Base-by-base conservation (phyloP, 2,113 vertebrate species). In the Chionis minor region DNA sequence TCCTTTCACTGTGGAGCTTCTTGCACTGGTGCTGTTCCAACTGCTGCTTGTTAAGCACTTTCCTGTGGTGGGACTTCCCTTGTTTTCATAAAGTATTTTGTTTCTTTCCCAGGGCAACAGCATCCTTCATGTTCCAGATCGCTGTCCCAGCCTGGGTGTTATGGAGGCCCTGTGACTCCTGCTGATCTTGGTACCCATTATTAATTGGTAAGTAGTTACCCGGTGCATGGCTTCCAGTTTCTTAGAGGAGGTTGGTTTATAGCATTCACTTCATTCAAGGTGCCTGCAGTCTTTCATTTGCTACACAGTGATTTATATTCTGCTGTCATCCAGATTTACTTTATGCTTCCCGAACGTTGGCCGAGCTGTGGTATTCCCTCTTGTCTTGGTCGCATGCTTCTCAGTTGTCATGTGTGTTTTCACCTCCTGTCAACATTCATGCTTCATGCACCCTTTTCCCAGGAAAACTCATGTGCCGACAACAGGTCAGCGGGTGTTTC, bases 401-500 rank as follows among this genome's bases (percentile, higher is more conserved):
- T 74, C 30, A 75, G 83, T 77, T 91, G 70, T 87, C 87, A 80
- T 58, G 45, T 82, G 38, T 80, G 78, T 94, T 96, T 94, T 88
- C 84, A 80, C 93, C 56, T 95, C 66, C 81, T 80, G 70, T 91
- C 95, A 89, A 49, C 56, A 38, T 61, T 91, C 45, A 26, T 40
- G 40, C 61, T 32, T 69, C 14, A 2, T 2, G 6, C 56, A 52
- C 49, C 14, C 54, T 90, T 85, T 94, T 70, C 74, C 70, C 19
- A 69, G 66, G 81, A 90, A 95, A 94, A 56, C 30, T 85, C 49
- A 12, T 54, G 70, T 20, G 32, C 78, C 4, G 12, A 7, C 87
- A 91, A 72, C 56, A 95, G 66, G 30, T 35, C 70, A 82, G 90
- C 87, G 91, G 91, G 78, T 95, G 78, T 91, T 96, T 90, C 54